These are phyloP conservation scores for Poecilia wingei DNA, from an alignment of 2,797 vertebrate species.

Conservation along the genomic window DNA sequence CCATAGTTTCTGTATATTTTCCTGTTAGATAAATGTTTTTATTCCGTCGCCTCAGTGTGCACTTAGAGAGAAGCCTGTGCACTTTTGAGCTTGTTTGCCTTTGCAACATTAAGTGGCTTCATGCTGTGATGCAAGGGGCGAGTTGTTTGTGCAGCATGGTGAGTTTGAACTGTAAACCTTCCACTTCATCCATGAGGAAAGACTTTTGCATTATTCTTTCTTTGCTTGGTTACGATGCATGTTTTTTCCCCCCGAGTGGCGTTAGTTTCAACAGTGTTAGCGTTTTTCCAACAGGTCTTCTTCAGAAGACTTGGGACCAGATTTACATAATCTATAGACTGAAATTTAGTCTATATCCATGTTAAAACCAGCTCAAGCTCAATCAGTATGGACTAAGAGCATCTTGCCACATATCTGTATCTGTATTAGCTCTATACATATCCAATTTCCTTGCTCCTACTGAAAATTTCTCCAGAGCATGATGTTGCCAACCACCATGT, in stretches of 20 bases:
- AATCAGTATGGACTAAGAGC: not conserved
- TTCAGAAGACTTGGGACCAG: not conserved
- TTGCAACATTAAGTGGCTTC: constrained; percentile 48
- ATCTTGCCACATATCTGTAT: too few species aligned
- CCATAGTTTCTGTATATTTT: constrained; percentile 16
- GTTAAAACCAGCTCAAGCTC: not conserved
- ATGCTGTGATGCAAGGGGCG: constrained; percentile 30
- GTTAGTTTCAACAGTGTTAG: not conserved
- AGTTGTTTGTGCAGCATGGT: constrained; percentile 27
- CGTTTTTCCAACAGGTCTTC: not conserved
- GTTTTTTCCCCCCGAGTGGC: not conserved
- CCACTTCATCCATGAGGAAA: constrained; percentile 5
- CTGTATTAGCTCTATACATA: too few species aligned
- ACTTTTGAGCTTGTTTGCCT: constrained; percentile 37
- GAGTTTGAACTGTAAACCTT: constrained; percentile 11
- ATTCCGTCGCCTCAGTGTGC: not conserved
- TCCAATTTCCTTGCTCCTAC: not conserved
- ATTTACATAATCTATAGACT: not conserved
- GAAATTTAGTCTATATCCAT: not conserved
- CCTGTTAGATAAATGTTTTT: constrained; percentile 1
- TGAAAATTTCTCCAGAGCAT: not conserved
- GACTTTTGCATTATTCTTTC: constrained; percentile 1
- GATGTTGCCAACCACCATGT: not conserved
- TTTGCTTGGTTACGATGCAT: constrained; percentile 9
- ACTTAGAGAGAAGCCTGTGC: not conserved